A percentile compares a stretch with the other conserved stretches of the same genome.
Conservation (phyloP, 2,888 invertebrate genomes). For the Odontocolon sp. region DNA sequence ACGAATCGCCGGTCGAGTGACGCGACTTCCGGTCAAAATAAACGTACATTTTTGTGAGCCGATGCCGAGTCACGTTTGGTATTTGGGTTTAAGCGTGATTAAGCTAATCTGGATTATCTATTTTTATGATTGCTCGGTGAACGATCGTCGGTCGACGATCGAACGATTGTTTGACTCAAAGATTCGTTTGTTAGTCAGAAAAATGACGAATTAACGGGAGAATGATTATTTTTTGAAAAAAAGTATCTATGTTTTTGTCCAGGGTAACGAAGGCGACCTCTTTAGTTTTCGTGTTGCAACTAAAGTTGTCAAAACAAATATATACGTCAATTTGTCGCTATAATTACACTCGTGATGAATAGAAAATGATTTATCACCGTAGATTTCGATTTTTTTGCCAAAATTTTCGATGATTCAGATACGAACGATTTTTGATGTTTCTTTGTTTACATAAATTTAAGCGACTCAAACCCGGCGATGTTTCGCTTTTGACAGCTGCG, state of each 20-base stretch:
- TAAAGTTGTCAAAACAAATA: neutral
- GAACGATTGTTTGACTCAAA: neutral
- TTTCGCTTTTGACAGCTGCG: too few species aligned
- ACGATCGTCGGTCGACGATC: too few species aligned
- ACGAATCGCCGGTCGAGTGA: conserved; percentile 20
- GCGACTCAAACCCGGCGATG: too few species aligned
- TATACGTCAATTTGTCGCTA: neutral
- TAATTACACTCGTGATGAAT: conserved; percentile 13
- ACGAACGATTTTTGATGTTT: too few species aligned
- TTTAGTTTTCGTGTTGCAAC: neutral
- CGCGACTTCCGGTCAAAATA: conserved; percentile 62
- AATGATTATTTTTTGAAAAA: conserved; percentile 40
- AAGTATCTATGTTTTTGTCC: conserved; percentile 12
- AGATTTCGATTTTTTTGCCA: neutral
- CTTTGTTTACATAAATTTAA: too few species aligned
- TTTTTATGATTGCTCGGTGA: too few species aligned
- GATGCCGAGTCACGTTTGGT: too few species aligned
- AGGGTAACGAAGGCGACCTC: conserved; percentile 17
- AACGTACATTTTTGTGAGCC: conserved; percentile 6
- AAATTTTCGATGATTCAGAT: conserved; percentile 15
- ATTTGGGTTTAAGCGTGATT: too few species aligned
- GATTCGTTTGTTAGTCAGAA: neutral
- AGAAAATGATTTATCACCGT: neutral
- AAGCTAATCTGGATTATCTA: too few species aligned
- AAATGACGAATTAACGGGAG: conserved; percentile 40